Base-by-base conservation (phyloP, 1,140 invertebrate species). In the Drosophila murphyi region DNA sequence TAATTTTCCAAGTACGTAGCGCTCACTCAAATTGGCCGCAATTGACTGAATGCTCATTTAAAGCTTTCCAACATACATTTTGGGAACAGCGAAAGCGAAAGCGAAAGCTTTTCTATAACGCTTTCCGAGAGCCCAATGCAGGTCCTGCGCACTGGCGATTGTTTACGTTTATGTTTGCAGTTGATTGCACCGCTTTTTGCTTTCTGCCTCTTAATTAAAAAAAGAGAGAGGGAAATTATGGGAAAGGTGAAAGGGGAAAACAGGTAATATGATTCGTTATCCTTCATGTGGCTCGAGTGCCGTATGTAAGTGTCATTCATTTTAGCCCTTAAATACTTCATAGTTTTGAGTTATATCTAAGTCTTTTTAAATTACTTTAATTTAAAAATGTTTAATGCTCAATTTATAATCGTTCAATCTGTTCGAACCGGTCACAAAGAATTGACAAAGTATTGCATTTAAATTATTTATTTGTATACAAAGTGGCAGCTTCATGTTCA, bases 11-110 rank as follows among this genome's bases (percentile, higher is more conserved):
- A 52, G 54, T 10, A 37, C 35, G 37, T 68, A 65, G 63, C 81
- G 75, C 41, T 76, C 69, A 48, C 62, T 52, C 32, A 69, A 81
- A 76, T 89, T 76, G 78, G 61, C 72, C 63, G 78, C 72, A 60
- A 90, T 81, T 80, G 80, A 89, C 86, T 89, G 85, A 89, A 65
- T 90, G 85, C 45, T 89, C 81, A 74, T 62, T 83, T 83, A 12
- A 61, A 89, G 80, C 85, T 89, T 90, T 88, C 68, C 67, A 20
- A 20, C 20, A 20, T 20, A 20, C 20, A 57, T 51, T 52, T 52
- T 50, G 54, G 41, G 32, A 35, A 72, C 47, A 59, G 60, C 55
- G 10, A 39, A 39, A 39, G 37, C 28, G 32, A 65, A 65, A 67
- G 48, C 51, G 43, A 67, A 76, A 87, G 83, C 83, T 87, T 80